phyloP scores from a whole-genome alignment of 2,888 invertebrate genomes.

The Apotomis betuletana region DNA sequence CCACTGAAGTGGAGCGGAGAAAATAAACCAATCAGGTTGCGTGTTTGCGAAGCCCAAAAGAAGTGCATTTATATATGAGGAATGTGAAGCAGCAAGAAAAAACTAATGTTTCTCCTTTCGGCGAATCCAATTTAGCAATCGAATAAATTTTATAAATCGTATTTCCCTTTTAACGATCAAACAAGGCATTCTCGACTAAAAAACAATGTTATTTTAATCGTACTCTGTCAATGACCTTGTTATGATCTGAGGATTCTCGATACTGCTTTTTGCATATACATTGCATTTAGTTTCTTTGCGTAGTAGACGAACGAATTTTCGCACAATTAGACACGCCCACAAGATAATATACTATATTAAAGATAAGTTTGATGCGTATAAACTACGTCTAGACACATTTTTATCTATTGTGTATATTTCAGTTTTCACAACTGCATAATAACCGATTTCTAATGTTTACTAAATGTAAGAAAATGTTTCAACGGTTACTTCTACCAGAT shows the following conservation, averaged over 20 bases:
- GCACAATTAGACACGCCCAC: not conserved
- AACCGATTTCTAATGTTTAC: too few species aligned
- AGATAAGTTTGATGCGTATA: not conserved
- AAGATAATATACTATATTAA: not conserved
- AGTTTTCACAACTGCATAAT: too few species aligned
- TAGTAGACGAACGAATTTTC: conserved; percentile 5
- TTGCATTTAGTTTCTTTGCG: conserved; percentile 13
- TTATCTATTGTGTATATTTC: too few species aligned
- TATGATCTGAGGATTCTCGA: conserved; percentile 4
- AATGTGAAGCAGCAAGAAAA: not conserved
- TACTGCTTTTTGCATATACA: conserved; percentile 30
- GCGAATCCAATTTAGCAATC: not conserved
- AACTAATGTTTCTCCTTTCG: not conserved
- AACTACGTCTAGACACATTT: not conserved
- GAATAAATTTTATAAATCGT: conserved; percentile 9
- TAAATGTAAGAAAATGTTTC: too few species aligned
- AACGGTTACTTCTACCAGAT: too few species aligned
- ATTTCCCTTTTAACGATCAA: not conserved
- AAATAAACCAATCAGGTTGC: too few species aligned
- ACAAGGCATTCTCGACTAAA: not conserved
- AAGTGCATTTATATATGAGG: too few species aligned
- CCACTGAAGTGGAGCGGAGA: too few species aligned
- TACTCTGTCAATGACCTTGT: conserved; percentile 10
- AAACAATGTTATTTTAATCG: conserved; percentile 15
- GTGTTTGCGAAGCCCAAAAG: too few species aligned